Percentiles rank a stretch among this genome's conserved stretches.
phyloP scores from a whole-genome alignment of 2,888 invertebrate species.

The Heteromyza rotundicornis region DNA sequence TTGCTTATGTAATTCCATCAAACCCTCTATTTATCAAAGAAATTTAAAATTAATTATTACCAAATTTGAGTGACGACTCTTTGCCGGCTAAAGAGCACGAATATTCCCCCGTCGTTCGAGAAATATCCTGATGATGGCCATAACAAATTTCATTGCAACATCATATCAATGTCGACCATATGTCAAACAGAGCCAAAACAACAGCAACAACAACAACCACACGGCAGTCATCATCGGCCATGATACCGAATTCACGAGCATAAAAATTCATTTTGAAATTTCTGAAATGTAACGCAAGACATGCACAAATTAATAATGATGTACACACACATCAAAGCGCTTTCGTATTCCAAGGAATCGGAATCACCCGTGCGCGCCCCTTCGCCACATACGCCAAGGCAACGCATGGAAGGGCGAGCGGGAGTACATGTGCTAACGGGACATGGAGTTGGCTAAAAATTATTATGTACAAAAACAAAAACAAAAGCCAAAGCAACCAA shows the following conservation, averaged over 20 bases:
- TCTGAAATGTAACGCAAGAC: constrained; percentile 37
- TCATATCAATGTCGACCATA: constrained; percentile 50
- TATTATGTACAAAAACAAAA: neutral
- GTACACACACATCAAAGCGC: constrained; percentile 16
- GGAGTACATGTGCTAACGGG: neutral
- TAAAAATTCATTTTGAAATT: constrained; percentile 43
- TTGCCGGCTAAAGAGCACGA: too few species aligned
- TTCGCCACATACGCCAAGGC: neutral
- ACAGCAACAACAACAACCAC: neutral
- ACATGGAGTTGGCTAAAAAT: neutral
- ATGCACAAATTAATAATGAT: constrained; percentile 46
- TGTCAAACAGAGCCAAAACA: constrained; percentile 33
- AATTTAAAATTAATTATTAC: too few species aligned
- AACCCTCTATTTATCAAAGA: too few species aligned
- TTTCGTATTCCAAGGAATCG: neutral
- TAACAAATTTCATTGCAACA: constrained; percentile 51
- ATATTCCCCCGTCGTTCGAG: too few species aligned
- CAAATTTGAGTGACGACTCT: too few species aligned
- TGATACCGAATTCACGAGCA: constrained; percentile 34
- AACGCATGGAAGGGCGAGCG: too few species aligned
- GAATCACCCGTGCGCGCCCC: neutral
- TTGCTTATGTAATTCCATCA: too few species aligned
- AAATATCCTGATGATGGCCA: constrained; percentile 45
- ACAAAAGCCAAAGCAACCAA: neutral
- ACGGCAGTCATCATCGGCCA: constrained; percentile 11